Base-by-base conservation (phyloP, 2,797 vertebrate genomes). In the Hippocampus kuda region DNA sequence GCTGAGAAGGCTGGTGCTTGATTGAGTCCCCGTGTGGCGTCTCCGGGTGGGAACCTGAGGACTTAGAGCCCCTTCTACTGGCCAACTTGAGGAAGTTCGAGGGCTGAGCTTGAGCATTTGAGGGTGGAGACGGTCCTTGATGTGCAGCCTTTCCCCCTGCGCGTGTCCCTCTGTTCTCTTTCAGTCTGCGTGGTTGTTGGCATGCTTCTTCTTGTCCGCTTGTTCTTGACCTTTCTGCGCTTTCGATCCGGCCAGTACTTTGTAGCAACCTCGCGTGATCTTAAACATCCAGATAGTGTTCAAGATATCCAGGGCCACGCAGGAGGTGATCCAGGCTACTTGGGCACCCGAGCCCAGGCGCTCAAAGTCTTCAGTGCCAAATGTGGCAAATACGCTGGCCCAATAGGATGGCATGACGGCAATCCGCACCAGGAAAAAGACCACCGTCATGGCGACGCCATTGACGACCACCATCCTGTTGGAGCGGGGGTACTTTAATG, bases 261-360 rank as follows among this genome's bases (percentile, higher is more conserved):
- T 91, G 79, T 92, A 92, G 89, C 91, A 93, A 70, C 92, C 92
- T 0, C 89, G 84, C 30, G 85, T 49, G 60, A 94, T 93, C 76
- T 90, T 89, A 72, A 91, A 92, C 91, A 93, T 92, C 92, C 91
- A 92, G 72, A 93, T 77, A 6, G 84, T 75, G 78, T 93, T 93
- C 67, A 94, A 79, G 76, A 92, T 75, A 61, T 93, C 92, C 80
- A 93, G 82, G 41, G 89, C 89, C 5, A 94, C 75, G 68, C 92
- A 93, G 75, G 93, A 92, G 7, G 86, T 75, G 75, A 94, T 92
- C 92, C 93, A 94, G 49, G 93, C 92, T 81, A 92, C 88, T 87
- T 94, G 93, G 15, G 91, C 89, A 0, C 86, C 90, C 53, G 87
- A 53, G 6, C 92, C 93, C 49, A 94, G 84, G 30, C 89, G 84